Evolutionary conservation across 2,113 vertebrate genomes (phyloP).

Genomic region (Macrotus californicus): DNA sequence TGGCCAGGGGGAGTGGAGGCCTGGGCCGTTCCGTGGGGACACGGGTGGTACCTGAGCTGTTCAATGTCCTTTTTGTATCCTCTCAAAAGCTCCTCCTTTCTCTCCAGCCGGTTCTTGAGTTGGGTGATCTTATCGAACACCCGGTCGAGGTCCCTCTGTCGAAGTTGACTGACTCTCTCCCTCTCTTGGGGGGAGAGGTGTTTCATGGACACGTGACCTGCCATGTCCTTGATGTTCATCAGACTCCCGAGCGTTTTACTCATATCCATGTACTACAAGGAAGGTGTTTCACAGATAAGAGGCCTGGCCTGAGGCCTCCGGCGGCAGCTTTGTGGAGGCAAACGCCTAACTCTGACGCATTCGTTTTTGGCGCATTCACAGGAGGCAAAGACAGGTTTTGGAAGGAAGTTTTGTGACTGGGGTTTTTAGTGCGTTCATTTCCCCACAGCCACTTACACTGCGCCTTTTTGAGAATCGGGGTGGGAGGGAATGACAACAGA

Average conservation of each 20-base stretch:
- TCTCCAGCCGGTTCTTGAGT: conserved; percentile 76
- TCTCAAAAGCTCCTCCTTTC: conserved; percentile 77
- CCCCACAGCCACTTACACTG: not conserved
- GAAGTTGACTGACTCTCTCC: conserved; percentile 61
- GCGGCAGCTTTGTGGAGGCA: not conserved
- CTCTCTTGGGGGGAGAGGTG: conserved; percentile 77
- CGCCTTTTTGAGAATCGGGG: not conserved
- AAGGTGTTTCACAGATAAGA: not conserved
- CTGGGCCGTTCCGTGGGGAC: rapidly evolving
- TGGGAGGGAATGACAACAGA: not conserved
- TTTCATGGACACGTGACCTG: conserved; percentile 76
- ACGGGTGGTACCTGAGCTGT: conserved; percentile 77
- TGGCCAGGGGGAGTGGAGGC: not conserved
- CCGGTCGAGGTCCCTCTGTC: conserved; percentile 76
- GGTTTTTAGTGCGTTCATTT: not conserved
- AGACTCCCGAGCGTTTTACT: conserved; percentile 77
- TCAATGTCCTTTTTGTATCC: conserved; percentile 69
- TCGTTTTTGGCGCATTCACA: not conserved
- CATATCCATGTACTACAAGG: conserved; percentile 80
- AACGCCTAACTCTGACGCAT: not conserved
- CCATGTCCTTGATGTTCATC: conserved; percentile 82
- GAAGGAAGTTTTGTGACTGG: not conserved
- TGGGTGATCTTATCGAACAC: conserved; percentile 76
- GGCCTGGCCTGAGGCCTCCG: rapidly evolving
- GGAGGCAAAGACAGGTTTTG: not conserved